Conservation (phyloP, 2,888 invertebrate species). For the Sarcophaga subvicina region DNA sequence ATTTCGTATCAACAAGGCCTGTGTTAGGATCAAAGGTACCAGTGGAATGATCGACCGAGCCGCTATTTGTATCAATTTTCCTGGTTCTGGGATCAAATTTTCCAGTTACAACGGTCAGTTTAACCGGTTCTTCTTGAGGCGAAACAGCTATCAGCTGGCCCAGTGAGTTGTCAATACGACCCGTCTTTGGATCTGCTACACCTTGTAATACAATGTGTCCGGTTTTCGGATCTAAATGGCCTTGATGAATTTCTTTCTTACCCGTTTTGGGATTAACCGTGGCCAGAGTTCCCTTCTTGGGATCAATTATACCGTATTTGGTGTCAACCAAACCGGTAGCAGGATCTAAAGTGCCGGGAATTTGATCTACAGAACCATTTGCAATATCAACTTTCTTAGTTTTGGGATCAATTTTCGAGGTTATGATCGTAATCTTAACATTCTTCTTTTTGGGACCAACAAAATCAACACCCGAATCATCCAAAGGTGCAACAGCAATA, state of each 20-base stretch:
- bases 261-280: slow-evolving; percentile 86
- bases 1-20: slow-evolving; percentile 85
- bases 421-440: slow-evolving; percentile 86
- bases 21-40: slow-evolving; percentile 81
- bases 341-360: slow-evolving; percentile 86
- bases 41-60: slow-evolving; percentile 75
- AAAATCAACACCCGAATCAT: slow-evolving; percentile 86
- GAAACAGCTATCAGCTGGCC: slow-evolving; percentile 87
- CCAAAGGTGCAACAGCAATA: slow-evolving; percentile 86
- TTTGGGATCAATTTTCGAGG: slow-evolving; percentile 86
- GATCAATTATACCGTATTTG: slow-evolving; percentile 87
- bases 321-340: slow-evolving; percentile 86
- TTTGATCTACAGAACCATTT: slow-evolving; percentile 87
- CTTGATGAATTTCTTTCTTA: slow-evolving; percentile 84
- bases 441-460: slow-evolving; percentile 86
- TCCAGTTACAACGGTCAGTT: slow-evolving; percentile 37
- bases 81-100: slow-evolving; percentile 50
- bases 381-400: slow-evolving; percentile 86
- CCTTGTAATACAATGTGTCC: slow-evolving; percentile 85
- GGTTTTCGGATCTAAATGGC: slow-evolving; percentile 86
- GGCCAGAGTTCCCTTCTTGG: slow-evolving; percentile 84
- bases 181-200: slow-evolving; percentile 85
- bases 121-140: slow-evolving; percentile 51
- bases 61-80: slow-evolving; percentile 76
- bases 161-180: slow-evolving; percentile 85